phyloP scores from a whole-genome alignment of 2,113 vertebrate species.

The Bubo bubo region DNA sequence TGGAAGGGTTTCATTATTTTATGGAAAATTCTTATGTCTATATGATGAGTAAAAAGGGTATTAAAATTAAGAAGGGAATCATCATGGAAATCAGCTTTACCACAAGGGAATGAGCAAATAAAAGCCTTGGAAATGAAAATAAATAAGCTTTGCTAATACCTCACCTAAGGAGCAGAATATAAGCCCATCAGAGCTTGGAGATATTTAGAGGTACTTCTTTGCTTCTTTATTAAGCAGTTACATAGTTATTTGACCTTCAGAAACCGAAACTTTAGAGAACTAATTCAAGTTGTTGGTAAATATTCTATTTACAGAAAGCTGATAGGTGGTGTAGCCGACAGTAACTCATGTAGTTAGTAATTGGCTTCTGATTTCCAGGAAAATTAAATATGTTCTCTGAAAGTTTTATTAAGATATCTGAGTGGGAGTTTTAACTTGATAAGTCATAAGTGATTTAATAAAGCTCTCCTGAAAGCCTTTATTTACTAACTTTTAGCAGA shows the following conservation, averaged over 20 bases:
- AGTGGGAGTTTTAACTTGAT: conserved; percentile 69
- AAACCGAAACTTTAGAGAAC: conserved; percentile 76
- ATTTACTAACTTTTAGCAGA: conserved; percentile 74
- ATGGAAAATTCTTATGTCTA: conserved; percentile 91
- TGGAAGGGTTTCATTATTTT: conserved; percentile 90
- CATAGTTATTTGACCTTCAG: conserved; percentile 91
- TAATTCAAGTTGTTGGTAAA: conserved; percentile 74
- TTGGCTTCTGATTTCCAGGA: conserved; percentile 71
- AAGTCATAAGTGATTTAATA: conserved; percentile 75
- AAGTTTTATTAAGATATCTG: conserved; percentile 77
- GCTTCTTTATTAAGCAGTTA: conserved; percentile 86
- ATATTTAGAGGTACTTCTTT: conserved; percentile 83
- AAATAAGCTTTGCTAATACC: conserved; percentile 99
- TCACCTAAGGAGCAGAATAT: conserved; percentile 92
- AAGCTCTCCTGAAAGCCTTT: conserved; percentile 71
- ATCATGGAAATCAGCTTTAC: conserved; percentile 96
- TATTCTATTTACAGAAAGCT: conserved; percentile 70
- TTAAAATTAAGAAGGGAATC: conserved; percentile 99
- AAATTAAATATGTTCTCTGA: conserved; percentile 73
- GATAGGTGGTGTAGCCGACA: conserved; percentile 32
- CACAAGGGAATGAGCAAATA: conserved; percentile 94
- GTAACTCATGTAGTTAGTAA: conserved; percentile 63
- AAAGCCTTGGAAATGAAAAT: conserved; percentile 97
- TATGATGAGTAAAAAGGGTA: conserved; percentile 98
- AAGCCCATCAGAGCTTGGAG: conserved; percentile 82